Evolutionary conservation across 1,140 invertebrate genomes (phyloP), one percentile per base, ranked within the genome.

Genomic region (Heterodera schachtii): DNA sequence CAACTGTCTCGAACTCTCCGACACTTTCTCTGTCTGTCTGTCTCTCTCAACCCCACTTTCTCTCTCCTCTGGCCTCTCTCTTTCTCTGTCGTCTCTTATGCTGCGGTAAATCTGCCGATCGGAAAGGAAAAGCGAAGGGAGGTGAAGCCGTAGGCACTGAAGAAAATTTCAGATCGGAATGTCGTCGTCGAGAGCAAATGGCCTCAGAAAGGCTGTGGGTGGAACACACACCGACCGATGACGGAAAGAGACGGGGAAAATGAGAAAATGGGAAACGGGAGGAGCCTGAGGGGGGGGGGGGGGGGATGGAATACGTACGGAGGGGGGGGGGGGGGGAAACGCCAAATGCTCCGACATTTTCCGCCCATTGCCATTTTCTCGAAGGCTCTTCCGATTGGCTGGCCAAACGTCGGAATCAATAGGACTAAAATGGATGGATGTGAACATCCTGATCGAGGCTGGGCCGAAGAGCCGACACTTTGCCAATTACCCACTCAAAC

Each of bases 261-360:
- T 31, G 31, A 31, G 31, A 31, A 31, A 31, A 31, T 11, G 57
- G 19, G 57, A 19, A 11, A 19, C 11, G 11, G 57, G 57, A 11
- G 57, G 57, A 16, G 57, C 11, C 9, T 4, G 57, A 16, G 57
- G 57, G 57, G 13, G 57, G 57, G 57, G 11, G 57, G 57, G 57
- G 57, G 13, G 13, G 13, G 6, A 52, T 52, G 11, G 11, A 11
- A 52, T 6, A 52, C 49, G 49, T 6, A 52, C 11, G 49, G 49
- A 11, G 13, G 57, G 57, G 57, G 57, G 13, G 57, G 13, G 57
- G 57, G 11, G 57, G 16, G 16, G 16, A 13, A 19, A 13, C 57
- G 57, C 57, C 57, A 60, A 60, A 60, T 60, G 57, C 57, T 64
- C 57, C 57, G 57, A 64, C 57, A 64, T 64, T 64, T 64, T 64